Evolutionary conservation across 1,140 invertebrate species (phyloP).

Genomic region (Dreissena rostriformis): DNA sequence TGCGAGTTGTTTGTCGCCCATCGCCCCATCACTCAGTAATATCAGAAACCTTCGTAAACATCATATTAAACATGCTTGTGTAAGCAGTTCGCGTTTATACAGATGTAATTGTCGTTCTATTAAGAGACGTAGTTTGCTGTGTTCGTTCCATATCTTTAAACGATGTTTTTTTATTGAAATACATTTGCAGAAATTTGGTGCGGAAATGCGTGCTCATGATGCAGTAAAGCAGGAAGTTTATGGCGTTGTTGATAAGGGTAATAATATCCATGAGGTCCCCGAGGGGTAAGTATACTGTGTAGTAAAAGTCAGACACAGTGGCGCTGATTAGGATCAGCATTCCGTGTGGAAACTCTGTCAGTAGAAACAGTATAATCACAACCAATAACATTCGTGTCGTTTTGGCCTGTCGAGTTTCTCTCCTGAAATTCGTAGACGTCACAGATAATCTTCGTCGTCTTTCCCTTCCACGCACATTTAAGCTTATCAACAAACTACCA

Average conservation of each 20-base stretch:
- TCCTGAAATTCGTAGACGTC: slow-evolving; percentile 79
- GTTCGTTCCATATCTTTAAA: slow-evolving; percentile 57
- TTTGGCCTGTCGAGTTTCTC: slow-evolving; percentile 86
- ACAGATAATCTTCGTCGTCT: slow-evolving; percentile 70
- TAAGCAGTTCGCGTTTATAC: neutral
- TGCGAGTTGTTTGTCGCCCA: too few relatives aligned
- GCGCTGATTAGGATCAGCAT: slow-evolving; percentile 77
- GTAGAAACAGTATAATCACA: slow-evolving; percentile 88
- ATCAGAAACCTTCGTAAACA: too few relatives aligned
- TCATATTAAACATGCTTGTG: too few relatives aligned
- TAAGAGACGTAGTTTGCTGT: slow-evolving; percentile 20
- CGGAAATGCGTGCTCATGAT: slow-evolving; percentile 96
- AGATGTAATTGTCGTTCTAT: slow-evolving; percentile 34
- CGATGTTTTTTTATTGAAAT: slow-evolving; percentile 62
- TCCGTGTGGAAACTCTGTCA: slow-evolving; percentile 91
- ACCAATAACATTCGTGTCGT: slow-evolving; percentile 83
- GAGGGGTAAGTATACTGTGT: slow-evolving; percentile 83
- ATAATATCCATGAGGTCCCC: slow-evolving; percentile 96
- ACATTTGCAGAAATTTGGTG: slow-evolving; percentile 86
- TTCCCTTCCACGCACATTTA: slow-evolving; percentile 78
- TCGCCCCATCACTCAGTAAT: too few relatives aligned
- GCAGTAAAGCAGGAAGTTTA: slow-evolving; percentile 97
- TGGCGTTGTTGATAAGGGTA: slow-evolving; percentile 94
- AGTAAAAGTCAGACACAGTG: slow-evolving; percentile 72
- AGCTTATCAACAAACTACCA: slow-evolving; percentile 80